A percentile compares a stretch with the other conserved stretches of the same genome.
Evolutionary conservation across 2,888 invertebrate species (phyloP).

Genomic region (Panzeria rudis): DNA sequence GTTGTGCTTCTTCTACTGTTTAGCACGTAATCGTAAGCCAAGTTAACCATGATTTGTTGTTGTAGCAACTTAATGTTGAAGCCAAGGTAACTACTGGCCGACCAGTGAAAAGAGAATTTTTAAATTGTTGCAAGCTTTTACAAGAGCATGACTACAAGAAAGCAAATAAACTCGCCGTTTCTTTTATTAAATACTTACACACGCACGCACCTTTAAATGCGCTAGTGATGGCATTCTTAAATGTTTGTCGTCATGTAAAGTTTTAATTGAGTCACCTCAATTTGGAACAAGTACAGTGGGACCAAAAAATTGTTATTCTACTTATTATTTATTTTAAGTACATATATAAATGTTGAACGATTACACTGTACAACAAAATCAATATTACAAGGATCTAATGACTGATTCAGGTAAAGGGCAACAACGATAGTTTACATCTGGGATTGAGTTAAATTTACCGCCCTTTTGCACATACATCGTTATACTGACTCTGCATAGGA

Average conservation of each 20-base stretch:
- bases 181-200: background rate
- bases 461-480: too few relatives aligned
- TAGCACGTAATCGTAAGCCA: slow-evolving; percentile 25
- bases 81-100: slow-evolving; percentile 63
- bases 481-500: too few relatives aligned
- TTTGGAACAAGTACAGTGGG: slow-evolving; percentile 6
- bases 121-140: slow-evolving; percentile 1
- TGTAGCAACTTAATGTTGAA: slow-evolving; percentile 56
- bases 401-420: too few relatives aligned
- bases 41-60: slow-evolving; percentile 21
- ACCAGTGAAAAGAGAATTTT: slow-evolving; percentile 37
- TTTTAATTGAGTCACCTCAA: slow-evolving; percentile 16
- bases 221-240: slow-evolving; percentile 28
- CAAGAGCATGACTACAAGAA: slow-evolving; percentile 24
- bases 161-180: slow-evolving; percentile 1
- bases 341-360: too few relatives aligned
- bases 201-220: slow-evolving; percentile 8
- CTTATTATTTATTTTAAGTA: background rate
- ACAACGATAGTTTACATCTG: too few relatives aligned
- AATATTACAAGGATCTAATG: too few relatives aligned
- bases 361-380: too few relatives aligned
- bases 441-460: too few relatives aligned
- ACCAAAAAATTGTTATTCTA: background rate
- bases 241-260: slow-evolving; percentile 10
- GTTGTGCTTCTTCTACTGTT: slow-evolving; percentile 25